Evolutionary conservation across 1,140 invertebrate genomes (phyloP).

Genomic region (Melanaphis sacchari): DNA sequence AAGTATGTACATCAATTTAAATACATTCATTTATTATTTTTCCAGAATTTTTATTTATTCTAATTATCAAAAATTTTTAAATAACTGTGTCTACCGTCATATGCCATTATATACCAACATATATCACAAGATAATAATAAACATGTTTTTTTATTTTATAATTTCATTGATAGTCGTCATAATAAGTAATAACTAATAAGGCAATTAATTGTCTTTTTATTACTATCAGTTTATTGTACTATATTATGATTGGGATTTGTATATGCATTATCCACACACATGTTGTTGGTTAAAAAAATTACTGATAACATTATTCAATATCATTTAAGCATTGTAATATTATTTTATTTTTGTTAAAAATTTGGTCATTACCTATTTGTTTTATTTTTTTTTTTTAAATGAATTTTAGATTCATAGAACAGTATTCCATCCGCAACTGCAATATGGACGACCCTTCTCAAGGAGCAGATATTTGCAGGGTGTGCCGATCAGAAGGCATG

Average conservation of each 20-base stretch:
- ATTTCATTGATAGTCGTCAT: neutral
- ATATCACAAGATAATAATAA: neutral
- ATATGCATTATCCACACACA: neutral
- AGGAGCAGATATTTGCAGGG: conserved; percentile 90
- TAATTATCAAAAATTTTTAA: neutral
- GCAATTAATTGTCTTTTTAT: neutral
- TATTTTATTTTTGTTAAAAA: neutral
- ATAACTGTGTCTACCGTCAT: neutral
- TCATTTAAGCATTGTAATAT: neutral
- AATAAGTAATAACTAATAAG: neutral
- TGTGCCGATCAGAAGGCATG: conserved; percentile 93
- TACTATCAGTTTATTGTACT: neutral
- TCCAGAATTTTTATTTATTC: neutral
- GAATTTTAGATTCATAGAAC: neutral
- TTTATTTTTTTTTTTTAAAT: neutral
- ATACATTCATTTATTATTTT: neutral
- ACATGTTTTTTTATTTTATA: neutral
- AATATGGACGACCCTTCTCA: conserved; percentile 65
- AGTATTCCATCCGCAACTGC: neutral
- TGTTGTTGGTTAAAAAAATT: neutral
- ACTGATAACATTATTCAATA: neutral
- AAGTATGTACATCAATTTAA: neutral
- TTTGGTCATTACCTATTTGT: neutral
- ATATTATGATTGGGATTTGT: neutral
- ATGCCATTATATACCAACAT: neutral